Conservation (phyloP, 2,888 invertebrate species). For the Drosophila monieri region DNA sequence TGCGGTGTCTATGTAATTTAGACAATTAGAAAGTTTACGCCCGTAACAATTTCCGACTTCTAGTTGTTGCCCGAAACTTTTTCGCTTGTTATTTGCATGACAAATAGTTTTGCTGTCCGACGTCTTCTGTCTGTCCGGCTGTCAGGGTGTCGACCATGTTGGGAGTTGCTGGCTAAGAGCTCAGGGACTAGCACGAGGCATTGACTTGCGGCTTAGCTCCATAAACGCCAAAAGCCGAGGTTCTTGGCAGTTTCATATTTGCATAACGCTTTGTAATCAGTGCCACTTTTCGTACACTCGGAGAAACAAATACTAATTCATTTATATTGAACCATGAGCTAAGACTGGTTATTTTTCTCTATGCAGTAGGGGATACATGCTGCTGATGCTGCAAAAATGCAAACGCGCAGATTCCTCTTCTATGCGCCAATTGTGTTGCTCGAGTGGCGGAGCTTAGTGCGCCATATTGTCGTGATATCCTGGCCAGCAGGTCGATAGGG, state of each 20-base stretch:
- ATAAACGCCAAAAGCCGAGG: background rate
- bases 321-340: no score
- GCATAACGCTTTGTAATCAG: slow-evolving; percentile 55
- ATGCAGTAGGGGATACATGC: background rate
- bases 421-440: slow-evolving; percentile 53
- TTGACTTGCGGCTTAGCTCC: slow-evolving; percentile 4
- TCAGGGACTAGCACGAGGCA: slow-evolving; percentile 6
- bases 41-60: slow-evolving; percentile 53
- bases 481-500: background rate
- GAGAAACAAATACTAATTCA: background rate
- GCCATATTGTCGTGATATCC: slow-evolving; percentile 50
- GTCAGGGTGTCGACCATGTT: slow-evolving; percentile 5
- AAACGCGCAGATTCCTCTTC: slow-evolving; percentile 27
- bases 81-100: slow-evolving; percentile 62
- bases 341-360: background rate
- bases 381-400: slow-evolving; percentile 66
- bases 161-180: slow-evolving; percentile 20
- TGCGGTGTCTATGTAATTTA: slow-evolving; percentile 61
- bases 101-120: slow-evolving; percentile 46
- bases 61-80: slow-evolving; percentile 52
- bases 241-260: slow-evolving; percentile 58
- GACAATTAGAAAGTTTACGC: slow-evolving; percentile 72
- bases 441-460: slow-evolving; percentile 65
- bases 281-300: slow-evolving; percentile 1
- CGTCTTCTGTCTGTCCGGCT: background rate